These are phyloP conservation scores for Norana najaformis DNA, from an alignment of 2,888 invertebrate species.

Conservation along the genomic window DNA sequence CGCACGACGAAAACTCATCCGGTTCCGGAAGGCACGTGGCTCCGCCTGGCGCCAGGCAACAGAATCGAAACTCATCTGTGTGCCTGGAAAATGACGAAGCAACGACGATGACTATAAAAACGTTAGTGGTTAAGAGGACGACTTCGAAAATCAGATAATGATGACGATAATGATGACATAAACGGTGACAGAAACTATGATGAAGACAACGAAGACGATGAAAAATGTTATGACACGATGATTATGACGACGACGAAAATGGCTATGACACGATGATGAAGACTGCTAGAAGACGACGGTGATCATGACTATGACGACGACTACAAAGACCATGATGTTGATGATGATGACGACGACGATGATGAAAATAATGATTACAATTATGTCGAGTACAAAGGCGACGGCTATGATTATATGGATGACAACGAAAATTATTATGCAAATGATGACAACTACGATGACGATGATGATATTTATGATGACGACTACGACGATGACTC, in stretches of 20 bases:
- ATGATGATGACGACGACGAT: not conserved
- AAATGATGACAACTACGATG: not conserved
- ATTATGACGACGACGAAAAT: not conserved
- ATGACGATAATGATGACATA: no score
- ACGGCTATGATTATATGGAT: not conserved
- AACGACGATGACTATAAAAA: no score
- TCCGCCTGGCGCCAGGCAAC: slow-evolving; percentile 61
- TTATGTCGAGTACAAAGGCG: not conserved
- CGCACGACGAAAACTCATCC: slow-evolving; percentile 60
- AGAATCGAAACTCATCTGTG: slow-evolving; percentile 63
- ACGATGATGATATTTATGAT: not conserved
- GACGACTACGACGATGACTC: slow-evolving; percentile 45
- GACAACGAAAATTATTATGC: no score
- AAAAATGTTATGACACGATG: not conserved
- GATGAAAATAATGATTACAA: not conserved
- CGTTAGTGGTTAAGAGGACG: no score
- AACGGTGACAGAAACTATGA: not conserved
- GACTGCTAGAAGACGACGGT: no score
- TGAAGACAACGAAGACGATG: not conserved
- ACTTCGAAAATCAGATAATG: no score
- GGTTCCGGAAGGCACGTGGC: slow-evolving; percentile 53
- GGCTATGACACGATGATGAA: not conserved
- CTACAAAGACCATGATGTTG: no score
- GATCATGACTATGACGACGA: no score
- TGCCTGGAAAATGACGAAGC: slow-evolving; percentile 48